phyloP scores from a whole-genome alignment of 2,888 invertebrate species.

The Cephonodes hylas region DNA sequence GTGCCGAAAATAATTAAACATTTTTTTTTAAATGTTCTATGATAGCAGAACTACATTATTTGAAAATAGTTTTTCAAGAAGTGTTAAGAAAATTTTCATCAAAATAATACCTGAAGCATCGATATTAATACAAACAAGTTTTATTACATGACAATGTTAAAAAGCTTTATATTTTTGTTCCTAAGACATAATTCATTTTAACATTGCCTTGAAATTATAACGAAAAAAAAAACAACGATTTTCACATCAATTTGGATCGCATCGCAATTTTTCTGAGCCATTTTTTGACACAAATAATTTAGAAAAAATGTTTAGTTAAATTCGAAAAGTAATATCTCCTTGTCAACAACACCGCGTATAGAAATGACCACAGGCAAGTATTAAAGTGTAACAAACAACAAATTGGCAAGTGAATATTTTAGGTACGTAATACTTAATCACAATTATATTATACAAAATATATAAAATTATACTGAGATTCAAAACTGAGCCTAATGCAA shows the following conservation, averaged over 20 bases:
- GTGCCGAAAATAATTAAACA: not conserved
- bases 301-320: not conserved
- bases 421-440: slow-evolving; percentile 20
- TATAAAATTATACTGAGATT: slow-evolving; percentile 31
- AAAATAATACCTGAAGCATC: too few species aligned
- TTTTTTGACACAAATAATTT: not conserved
- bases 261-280: not conserved
- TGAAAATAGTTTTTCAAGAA: too few species aligned
- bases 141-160: too few species aligned
- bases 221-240: too few species aligned
- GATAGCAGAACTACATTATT: too few species aligned
- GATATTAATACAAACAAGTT: too few species aligned
- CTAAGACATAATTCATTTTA: too few species aligned
- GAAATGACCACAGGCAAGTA: slow-evolving; percentile 23
- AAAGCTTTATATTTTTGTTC: too few species aligned
- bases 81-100: too few species aligned
- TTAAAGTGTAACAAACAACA: slow-evolving; percentile 20
- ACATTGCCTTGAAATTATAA: too few species aligned
- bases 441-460: slow-evolving; percentile 21
- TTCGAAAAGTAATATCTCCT: not conserved
- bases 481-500: slow-evolving; percentile 27
- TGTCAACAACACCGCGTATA: not conserved
- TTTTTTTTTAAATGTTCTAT: too few species aligned
- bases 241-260: not conserved
- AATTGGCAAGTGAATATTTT: slow-evolving; percentile 33